A percentile compares a stretch with the other conserved stretches of the same genome.
phyloP scores from a whole-genome alignment of 2,888 invertebrate species.

The Xestobium rufovillosum region DNA sequence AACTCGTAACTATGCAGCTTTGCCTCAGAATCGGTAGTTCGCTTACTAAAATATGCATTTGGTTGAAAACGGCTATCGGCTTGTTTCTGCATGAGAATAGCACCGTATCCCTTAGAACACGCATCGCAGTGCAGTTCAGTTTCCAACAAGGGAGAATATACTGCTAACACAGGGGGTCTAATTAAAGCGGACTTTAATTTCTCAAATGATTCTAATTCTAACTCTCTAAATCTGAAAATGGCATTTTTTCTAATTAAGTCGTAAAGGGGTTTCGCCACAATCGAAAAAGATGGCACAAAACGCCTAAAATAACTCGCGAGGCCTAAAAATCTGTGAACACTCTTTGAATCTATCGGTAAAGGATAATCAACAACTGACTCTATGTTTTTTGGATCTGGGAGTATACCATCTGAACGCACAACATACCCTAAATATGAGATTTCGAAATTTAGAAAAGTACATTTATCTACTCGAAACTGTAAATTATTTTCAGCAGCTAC shows the following conservation, averaged over 20 bases:
- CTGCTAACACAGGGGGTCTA: conserved; percentile 26
- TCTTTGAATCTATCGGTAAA: conserved; percentile 19
- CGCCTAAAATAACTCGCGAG: conserved; percentile 28
- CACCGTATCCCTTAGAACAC: conserved; percentile 27
- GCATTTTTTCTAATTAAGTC: conserved; percentile 18
- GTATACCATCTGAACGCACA: conserved; percentile 19
- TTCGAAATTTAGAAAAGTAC: conserved; percentile 22
- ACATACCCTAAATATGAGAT: conserved; percentile 26
- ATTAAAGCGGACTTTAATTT: conserved; percentile 27
- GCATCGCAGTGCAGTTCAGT: conserved; percentile 34
- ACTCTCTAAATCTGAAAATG: conserved; percentile 4
- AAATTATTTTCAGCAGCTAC: conserved; percentile 17
- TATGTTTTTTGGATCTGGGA: conserved; percentile 14
- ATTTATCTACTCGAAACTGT: conserved; percentile 25
- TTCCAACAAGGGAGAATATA: no score
- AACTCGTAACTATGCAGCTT: conserved; percentile 32
- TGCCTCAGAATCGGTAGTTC: conserved; percentile 26
- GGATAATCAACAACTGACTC: conserved; percentile 22
- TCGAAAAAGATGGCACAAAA: conserved; percentile 25
- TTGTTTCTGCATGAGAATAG: conserved; percentile 30
- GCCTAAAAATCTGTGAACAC: conserved; percentile 28
- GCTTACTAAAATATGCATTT: conserved; percentile 30
- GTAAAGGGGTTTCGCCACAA: conserved; percentile 26
- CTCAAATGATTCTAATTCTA: conserved; percentile 18
- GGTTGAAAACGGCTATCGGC: conserved; percentile 25